Evolutionary conservation across 2,797 vertebrate genomes (phyloP), one percentile per base, ranked within the genome.

Genomic region (Pipistrellus kuhlii): DNA sequence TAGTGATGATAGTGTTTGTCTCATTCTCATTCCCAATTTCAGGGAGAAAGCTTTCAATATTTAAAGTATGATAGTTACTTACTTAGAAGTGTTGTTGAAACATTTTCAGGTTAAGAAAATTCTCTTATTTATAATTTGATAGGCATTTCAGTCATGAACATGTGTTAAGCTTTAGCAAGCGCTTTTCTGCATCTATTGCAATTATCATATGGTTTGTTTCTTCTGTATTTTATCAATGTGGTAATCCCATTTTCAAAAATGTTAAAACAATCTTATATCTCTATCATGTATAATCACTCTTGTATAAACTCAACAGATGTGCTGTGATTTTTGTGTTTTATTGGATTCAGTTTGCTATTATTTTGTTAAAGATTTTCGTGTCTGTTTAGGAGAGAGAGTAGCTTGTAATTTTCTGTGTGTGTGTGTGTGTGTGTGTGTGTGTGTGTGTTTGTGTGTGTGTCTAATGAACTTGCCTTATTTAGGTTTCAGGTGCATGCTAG

Each of bases 51-150:
- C n/a, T 55, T 82, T 62, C 41, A 15, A 46, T 82, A 14, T n/a
- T 71, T 91, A 81, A 77, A 91, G 30, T n/a, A 27, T 53, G 25
- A 12, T 6, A 23, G 59, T 91, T 73, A 46, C 75, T 88, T 84
- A 38, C 38, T n/a, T 80, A 18, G 5, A 57, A 80, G 68, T 81
- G 7, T 88, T 48, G 8, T 62, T 77, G 71, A 80, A 93, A 73
- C 17, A 5, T 41, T 86, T 57, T 78, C 51, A 85, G 1, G 75
- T 75, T 88, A 71, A 75, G 71, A 71, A 51, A 35, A 73, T n/a
- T 94, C 13, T 77, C 55, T 85, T 44, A 46, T 72, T 81, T 93
- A 72, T 90, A 57, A 32, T 89, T 53, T 82, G 44, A 48, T 86
- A 35, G 13, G 1, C 53, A 27, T 71, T 83, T 78, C 27, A 64